A percentile compares a stretch with the other conserved stretches of the same genome.
phyloP scores from a whole-genome alignment of 2,797 vertebrate species.

The Gymnothorax javanicus region DNA sequence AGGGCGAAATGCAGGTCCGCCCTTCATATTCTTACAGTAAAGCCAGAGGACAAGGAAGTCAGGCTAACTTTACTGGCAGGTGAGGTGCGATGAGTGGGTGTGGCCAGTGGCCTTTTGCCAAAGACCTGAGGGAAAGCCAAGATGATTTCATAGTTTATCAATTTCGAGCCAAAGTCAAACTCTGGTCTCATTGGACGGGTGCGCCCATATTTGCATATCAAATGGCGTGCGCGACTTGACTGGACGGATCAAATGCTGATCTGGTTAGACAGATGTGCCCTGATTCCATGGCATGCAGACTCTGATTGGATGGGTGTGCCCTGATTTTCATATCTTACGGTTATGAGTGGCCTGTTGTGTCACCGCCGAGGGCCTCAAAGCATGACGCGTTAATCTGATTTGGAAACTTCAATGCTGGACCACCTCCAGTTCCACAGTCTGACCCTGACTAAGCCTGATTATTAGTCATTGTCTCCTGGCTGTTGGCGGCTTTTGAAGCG shows the following conservation, averaged over 20 bases:
- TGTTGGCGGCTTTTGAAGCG: background rate
- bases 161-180: background rate
- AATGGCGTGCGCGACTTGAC: no score
- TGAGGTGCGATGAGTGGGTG: background rate
- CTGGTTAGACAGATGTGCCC: no score
- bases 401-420: background rate
- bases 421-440: background rate
- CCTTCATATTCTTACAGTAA: background rate
- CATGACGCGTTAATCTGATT: background rate
- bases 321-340: background rate
- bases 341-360: background rate
- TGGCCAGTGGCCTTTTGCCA: background rate
- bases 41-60: background rate
- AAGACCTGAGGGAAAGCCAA: background rate
- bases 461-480: slow-evolving; percentile 21
- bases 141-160: background rate
- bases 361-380: background rate
- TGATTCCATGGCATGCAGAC: no score
- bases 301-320: background rate
- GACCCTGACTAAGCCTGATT: background rate
- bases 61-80: background rate
- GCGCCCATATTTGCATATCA: background rate
- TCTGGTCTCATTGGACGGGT: background rate
- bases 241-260: no score
- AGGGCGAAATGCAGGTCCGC: background rate